Evolutionary conservation across 2,797 vertebrate species (phyloP), one percentile per base, ranked within the genome.

Genomic region (Pangasius mekongensis): DNA sequence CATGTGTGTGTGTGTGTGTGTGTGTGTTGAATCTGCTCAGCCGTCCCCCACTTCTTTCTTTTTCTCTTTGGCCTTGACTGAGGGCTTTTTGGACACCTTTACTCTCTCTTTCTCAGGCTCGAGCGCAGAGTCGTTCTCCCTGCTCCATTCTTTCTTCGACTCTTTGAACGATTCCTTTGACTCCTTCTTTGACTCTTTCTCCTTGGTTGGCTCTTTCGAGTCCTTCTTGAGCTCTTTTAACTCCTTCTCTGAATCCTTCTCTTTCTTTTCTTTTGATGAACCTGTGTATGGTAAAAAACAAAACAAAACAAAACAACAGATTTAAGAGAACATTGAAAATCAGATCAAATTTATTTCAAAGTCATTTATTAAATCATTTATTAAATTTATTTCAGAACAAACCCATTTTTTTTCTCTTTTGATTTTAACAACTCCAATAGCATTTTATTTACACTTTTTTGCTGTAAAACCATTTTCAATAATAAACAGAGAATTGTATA

Each of bases 21-120:
- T 85, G 30, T 82, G 90, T 92, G 87, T 90, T 47, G 76, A 81
- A 62, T 76, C 89, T 88, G 67, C 87, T 95, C 93, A 96, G 78
- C 73, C 92, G 0, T 96, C 95, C 2, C 95, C 95, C 0, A 93
- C 74, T 85, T 95, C 94, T 89, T 95, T 95, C 92, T 95, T 95
- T 92, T 94, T 95, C 91, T 96, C 95, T 89, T 96, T 96, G 69
- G 93, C 94, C 69, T 91, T 92, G 74, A 87, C 71, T 0, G 91
- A 90, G 5, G 94, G 90, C 91, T 95, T 95, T 84, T 89, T 93
- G 58, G 92, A 87, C 47, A 95, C 94, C 91, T 93, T 94, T 0
- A 91, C 92, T 84, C 86, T 89, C 62, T 92, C 91, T 84, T 86
- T 89, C 67, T 83, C 88, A 3, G 85, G 14, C 81, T 90, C 83